Evolutionary conservation across 2,888 invertebrate genomes (phyloP).

Genomic region (Lasioglossum lativentre): DNA sequence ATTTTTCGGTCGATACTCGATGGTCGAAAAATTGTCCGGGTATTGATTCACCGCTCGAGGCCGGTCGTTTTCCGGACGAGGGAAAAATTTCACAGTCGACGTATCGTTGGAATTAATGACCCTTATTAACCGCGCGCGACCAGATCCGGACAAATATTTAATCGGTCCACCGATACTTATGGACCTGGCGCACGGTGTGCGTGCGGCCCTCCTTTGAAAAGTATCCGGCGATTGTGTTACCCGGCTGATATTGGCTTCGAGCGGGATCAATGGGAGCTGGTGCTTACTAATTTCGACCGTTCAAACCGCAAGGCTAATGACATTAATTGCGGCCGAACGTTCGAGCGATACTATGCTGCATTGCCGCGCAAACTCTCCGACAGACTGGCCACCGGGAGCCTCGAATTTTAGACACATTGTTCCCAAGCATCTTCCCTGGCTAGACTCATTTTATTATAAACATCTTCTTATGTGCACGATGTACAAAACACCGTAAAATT

Average conservation of each 20-base stretch:
- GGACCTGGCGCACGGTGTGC: conserved; percentile 22
- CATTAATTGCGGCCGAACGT: conserved; percentile 39
- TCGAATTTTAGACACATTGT: neutral
- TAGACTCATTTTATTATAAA: neutral
- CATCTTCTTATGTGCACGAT: neutral
- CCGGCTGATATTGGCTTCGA: conserved; percentile 17
- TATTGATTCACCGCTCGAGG: conserved; percentile 41
- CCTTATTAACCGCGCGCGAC: conserved; percentile 33
- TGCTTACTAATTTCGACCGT: conserved; percentile 33
- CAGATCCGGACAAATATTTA: conserved; percentile 53
- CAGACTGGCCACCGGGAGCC: neutral
- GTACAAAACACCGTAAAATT: too few relatives aligned
- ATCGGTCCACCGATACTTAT: conserved; percentile 57
- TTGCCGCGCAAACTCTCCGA: neutral
- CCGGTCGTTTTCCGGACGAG: conserved; percentile 13
- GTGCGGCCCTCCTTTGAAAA: neutral
- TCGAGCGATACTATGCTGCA: neutral
- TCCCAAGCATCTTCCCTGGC: neutral
- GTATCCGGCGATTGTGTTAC: neutral
- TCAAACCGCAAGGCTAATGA: conserved; percentile 25
- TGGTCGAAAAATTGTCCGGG: conserved; percentile 25
- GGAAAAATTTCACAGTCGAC: conserved; percentile 42
- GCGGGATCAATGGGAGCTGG: neutral
- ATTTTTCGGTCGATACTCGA: neutral
- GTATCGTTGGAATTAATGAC: conserved; percentile 48